Evolutionary conservation across 2,113 vertebrate genomes (phyloP).

Genomic region (Sterna hirundo): DNA sequence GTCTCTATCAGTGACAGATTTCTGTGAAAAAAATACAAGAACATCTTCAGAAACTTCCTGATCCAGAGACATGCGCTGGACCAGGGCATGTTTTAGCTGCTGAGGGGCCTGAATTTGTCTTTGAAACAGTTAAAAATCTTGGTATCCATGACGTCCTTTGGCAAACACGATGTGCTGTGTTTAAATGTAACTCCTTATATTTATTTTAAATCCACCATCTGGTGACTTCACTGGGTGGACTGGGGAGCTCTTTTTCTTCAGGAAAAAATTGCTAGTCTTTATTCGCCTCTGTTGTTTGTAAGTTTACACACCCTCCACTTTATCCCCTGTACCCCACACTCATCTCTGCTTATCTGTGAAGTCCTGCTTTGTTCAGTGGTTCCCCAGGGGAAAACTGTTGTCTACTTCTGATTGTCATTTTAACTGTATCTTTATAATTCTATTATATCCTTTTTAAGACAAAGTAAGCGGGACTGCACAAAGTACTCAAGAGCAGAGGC

Average conservation of each 20-base stretch:
- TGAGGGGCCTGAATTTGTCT: background rate
- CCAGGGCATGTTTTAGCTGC: background rate
- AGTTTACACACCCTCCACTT: background rate
- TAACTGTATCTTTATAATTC: background rate
- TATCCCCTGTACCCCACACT: background rate
- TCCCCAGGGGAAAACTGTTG: background rate
- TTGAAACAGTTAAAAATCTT: background rate
- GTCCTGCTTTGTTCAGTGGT: background rate
- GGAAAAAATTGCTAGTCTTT: background rate
- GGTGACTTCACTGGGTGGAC: background rate
- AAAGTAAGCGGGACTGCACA: background rate
- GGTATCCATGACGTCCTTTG: background rate
- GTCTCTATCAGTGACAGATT: background rate
- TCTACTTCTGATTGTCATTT: background rate
- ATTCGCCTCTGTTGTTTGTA: background rate
- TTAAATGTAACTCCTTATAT: background rate
- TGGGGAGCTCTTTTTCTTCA: background rate
- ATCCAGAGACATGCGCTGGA: background rate
- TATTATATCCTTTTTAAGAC: background rate
- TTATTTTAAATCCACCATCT: conserved; percentile 12
- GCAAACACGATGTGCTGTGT: background rate
- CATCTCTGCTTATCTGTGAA: background rate
- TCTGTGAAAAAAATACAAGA: background rate
- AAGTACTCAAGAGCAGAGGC: background rate
- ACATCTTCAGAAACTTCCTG: background rate